Evolutionary conservation across 1,140 invertebrate species (phyloP), one percentile per base, ranked within the genome.

Genomic region (Pseudoatta argentina): DNA sequence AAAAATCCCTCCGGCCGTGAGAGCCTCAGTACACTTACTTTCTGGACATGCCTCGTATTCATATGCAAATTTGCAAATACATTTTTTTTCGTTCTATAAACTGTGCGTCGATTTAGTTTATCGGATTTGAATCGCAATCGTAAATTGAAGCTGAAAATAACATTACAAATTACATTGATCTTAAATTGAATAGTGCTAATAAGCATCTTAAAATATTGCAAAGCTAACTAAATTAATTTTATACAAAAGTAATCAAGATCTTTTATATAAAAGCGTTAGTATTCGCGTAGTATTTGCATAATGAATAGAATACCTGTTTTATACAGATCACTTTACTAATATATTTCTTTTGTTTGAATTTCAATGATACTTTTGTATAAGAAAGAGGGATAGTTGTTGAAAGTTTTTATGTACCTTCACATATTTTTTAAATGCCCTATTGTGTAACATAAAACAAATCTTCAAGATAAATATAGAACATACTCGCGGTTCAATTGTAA

Each of bases 401-500:
- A 14, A 12, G 8, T 16, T 21, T 21, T 1, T 8, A n/a, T 30
- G 3, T 48, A 18, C 2, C 4, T 2, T 75, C 73, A 14, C 3
- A 61, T 14, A 44, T 21, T 51, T 59, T 30, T 73, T 27, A 2
- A 30, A 44, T 24, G 2, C 14, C 21, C 57, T n/a, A 27, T 61
- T 59, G 44, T 59, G 24, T 48, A 71, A 34, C 14, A n/a, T 12
- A 8, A 44, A 57, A 59, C 18, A 59, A 73, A 73, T 73, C 16
- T 55, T 81, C 14, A 61, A 75, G 39, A 34, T 75, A 61, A 82
- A 72, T 59, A 51, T 8, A 53, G 24, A 67, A 55, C 34, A 24
- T 48, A 63, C 34, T 71, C 21, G 61, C n/a, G 66, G n/a, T 73
- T 83, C 44, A 21, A 75, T 83, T 34, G 53, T 61, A 63, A 61